phyloP scores from a whole-genome alignment of 2,797 vertebrate species.

The Enteromius treurensis region DNA sequence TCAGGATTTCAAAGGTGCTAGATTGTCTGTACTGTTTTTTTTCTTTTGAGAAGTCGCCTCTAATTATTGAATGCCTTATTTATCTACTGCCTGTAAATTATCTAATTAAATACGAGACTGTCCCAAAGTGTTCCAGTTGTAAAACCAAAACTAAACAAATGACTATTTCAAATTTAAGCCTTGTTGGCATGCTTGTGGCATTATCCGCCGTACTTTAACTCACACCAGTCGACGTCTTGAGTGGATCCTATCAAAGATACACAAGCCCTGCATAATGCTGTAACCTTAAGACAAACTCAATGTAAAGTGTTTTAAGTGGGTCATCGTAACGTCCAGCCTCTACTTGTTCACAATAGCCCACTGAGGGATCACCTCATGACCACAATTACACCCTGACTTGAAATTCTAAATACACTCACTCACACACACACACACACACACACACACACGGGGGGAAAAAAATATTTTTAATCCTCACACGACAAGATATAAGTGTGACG shows the following conservation, averaged over 20 bases:
- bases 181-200: conserved; percentile 6
- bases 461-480: background rate
- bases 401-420: background rate
- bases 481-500: background rate
- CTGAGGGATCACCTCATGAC: conserved; percentile 30
- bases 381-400: conserved; percentile 4
- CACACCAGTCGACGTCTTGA: background rate
- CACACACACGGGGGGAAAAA: background rate
- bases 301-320: conserved; percentile 23
- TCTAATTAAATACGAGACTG: background rate
- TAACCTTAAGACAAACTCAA: conserved; percentile 27
- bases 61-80: background rate
- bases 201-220: background rate
- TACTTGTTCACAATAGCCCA: background rate
- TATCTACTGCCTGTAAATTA: background rate
- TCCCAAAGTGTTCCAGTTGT: background rate
- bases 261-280: background rate
- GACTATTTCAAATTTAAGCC: conserved; percentile 8
- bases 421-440: background rate
- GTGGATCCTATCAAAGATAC: conserved; percentile 4
- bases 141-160: background rate
- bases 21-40: background rate
- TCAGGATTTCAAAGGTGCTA: background rate
- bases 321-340: conserved; percentile 19
- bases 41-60: background rate